A percentile compares a stretch with the other conserved stretches of the same genome.
phyloP scores from a whole-genome alignment of 2,888 invertebrate species.

The Dasysyrphus albostriatus region DNA sequence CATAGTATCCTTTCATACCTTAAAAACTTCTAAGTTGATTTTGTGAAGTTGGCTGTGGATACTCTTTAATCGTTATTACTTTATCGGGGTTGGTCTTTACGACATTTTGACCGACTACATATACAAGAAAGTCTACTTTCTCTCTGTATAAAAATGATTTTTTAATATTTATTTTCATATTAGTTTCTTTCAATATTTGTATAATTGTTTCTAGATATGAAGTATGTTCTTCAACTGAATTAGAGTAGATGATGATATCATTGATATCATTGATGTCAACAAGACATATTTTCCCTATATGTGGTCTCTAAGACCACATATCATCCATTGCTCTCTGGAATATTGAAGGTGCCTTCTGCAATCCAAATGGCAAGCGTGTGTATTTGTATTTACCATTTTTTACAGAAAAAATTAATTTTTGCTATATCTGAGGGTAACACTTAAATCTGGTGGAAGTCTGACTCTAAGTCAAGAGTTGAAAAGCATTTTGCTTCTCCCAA shows the following conservation, averaged over 20 bases:
- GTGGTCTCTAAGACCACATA: too few relatives aligned
- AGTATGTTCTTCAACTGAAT: too few relatives aligned
- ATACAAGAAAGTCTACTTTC: constrained; percentile 73
- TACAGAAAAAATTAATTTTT: too few relatives aligned
- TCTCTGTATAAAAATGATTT: constrained; percentile 72
- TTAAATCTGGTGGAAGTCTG: too few relatives aligned
- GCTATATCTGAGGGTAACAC: background rate
- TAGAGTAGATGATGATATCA: constrained; percentile 44
- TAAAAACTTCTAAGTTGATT: constrained; percentile 73
- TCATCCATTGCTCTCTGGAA: constrained; percentile 7
- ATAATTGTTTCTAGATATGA: too few relatives aligned
- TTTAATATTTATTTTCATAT: constrained; percentile 53
- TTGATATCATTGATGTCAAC: background rate
- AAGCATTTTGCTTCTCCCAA: too few relatives aligned
- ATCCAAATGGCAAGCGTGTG: too few relatives aligned
- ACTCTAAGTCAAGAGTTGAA: too few relatives aligned
- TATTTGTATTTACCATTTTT: background rate
- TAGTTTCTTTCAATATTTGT: too few relatives aligned
- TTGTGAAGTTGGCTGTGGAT: constrained; percentile 65
- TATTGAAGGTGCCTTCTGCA: background rate
- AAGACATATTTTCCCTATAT: background rate
- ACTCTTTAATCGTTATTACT: constrained; percentile 72
- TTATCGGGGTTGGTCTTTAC: constrained; percentile 65
- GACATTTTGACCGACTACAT: constrained; percentile 43
- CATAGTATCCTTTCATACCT: background rate